A percentile compares a stretch with the other conserved stretches of the same genome.
These are phyloP conservation scores for Autographa gamma DNA, from an alignment of 2,888 invertebrate species.

Conservation along the genomic window DNA sequence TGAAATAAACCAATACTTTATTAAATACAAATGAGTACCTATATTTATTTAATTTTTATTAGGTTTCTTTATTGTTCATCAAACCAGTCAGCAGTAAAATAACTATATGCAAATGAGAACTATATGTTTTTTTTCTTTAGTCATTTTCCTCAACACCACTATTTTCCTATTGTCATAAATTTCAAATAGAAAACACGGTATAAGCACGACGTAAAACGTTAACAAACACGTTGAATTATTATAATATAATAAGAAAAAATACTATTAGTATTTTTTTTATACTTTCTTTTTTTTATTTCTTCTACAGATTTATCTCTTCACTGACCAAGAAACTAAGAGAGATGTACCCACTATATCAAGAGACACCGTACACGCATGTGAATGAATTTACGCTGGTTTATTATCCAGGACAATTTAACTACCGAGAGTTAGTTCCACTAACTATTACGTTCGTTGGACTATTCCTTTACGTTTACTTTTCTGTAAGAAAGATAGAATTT, in stretches of 20 bases:
- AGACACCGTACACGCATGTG: constrained; percentile 75
- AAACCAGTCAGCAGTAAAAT: no score
- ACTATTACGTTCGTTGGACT: constrained; percentile 95
- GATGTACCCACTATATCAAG: constrained; percentile 92
- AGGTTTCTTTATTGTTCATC: no score
- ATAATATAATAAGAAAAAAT: no score
- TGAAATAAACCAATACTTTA: background rate
- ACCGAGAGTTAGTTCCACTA: constrained; percentile 95
- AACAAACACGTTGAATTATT: no score
- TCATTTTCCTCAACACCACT: no score
- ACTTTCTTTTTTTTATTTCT: background rate
- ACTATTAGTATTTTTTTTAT: no score
- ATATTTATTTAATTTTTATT: no score
- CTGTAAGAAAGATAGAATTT: constrained; percentile 98
- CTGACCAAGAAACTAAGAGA: constrained; percentile 91
- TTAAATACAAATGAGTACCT: background rate
- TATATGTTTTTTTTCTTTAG: no score
- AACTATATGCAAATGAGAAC: no score
- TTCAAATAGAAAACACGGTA: no score
- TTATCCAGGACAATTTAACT: constrained; percentile 96
- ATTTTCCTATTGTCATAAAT: no score
- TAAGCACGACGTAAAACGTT: no score
- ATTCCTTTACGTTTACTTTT: constrained; percentile 98
- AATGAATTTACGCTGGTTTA: constrained; percentile 91
- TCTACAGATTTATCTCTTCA: constrained; percentile 92